These are phyloP conservation scores for Camponotus floridanus DNA, from an alignment of 1,140 invertebrate genomes.

Conservation along the genomic window DNA sequence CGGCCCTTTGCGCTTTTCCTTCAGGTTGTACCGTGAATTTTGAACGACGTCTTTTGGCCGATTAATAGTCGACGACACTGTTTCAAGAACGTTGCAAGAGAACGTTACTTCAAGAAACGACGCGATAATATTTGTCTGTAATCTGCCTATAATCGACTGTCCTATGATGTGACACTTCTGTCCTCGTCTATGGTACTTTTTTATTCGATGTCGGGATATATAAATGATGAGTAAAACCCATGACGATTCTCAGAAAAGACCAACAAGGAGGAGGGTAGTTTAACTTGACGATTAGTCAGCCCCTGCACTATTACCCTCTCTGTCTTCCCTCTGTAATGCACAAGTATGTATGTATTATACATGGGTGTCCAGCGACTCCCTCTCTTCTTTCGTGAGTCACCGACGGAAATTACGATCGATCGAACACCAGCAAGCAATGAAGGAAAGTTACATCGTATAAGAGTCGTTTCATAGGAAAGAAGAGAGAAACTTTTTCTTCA, in stretches of 20 bases:
- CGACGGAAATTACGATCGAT: conserved; percentile 84
- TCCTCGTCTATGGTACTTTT: conserved; percentile 1
- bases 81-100: background rate
- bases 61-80: conserved; percentile 1
- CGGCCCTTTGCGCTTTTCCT: conserved; percentile 3
- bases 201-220: conserved; percentile 56
- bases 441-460: conserved; percentile 55
- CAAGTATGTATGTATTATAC: background rate
- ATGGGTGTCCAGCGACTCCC: conserved; percentile 39
- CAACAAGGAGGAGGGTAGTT: conserved; percentile 60
- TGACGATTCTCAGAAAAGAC: conserved; percentile 66
- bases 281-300: conserved; percentile 79
- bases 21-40: background rate
- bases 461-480: conserved; percentile 14
- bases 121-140: conserved; percentile 53
- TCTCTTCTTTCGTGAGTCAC: conserved; percentile 80
- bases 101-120: conserved; percentile 40
- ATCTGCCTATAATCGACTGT: conserved; percentile 17
- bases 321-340: conserved; percentile 37
- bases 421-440: conserved; percentile 65
- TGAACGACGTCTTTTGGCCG: conserved; percentile 1
- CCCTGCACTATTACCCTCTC: conserved; percentile 72
- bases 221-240: conserved; percentile 67
- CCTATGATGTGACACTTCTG: background rate
- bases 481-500: conserved; percentile 35